phyloP scores from a whole-genome alignment of 1,140 invertebrate species.

The Uloborus diversus region DNA sequence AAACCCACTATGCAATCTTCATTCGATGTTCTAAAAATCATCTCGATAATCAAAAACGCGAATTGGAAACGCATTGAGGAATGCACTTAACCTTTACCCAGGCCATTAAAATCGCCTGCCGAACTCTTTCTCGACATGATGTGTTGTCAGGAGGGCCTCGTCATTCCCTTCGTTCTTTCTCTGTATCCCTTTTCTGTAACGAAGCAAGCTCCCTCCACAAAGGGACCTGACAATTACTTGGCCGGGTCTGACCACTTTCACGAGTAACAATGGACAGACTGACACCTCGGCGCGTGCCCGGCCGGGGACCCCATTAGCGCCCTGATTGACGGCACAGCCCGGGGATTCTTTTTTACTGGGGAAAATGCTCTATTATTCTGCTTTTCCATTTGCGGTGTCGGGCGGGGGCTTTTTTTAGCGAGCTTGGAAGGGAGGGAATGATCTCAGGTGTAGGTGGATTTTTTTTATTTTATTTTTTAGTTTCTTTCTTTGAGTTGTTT shows the following conservation, averaged over 20 bases:
- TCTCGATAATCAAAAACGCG: no score
- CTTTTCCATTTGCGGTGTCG: constrained; percentile 39
- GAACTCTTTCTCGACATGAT: background rate
- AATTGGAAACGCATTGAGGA: no score
- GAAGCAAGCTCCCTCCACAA: background rate
- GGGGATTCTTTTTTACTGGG: constrained; percentile 14
- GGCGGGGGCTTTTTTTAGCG: background rate
- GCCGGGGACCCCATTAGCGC: constrained; percentile 52
- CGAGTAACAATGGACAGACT: constrained; percentile 40
- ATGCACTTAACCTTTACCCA: background rate
- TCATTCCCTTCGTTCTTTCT: background rate
- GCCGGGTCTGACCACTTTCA: constrained; percentile 42
- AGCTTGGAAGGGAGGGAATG: background rate
- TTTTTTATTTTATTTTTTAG: background rate
- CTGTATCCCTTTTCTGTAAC: background rate
- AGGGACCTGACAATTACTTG: constrained; percentile 43
- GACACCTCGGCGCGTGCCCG: constrained; percentile 45
- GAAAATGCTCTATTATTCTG: constrained; percentile 27
- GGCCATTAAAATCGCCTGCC: background rate
- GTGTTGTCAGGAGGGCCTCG: background rate
- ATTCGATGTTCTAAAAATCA: no score
- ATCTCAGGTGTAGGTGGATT: background rate
- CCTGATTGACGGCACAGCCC: constrained; percentile 23
- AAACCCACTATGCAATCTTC: no score
- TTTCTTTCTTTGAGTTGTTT: background rate